Base-by-base conservation (phyloP, 2,797 vertebrate species). In the Channa striata region DNA sequence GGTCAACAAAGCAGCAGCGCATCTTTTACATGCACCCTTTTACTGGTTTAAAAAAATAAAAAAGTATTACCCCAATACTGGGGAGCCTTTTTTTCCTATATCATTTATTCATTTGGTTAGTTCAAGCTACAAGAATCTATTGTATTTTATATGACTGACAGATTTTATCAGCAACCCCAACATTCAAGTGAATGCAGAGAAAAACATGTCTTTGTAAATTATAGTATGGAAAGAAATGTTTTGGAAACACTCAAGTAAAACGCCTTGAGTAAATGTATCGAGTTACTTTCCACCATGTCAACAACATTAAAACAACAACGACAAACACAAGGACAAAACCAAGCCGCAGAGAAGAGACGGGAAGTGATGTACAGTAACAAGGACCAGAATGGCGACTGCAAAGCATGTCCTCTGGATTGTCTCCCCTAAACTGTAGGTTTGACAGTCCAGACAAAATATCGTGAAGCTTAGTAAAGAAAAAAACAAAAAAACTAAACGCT, bases 361-460 rank as follows among this genome's bases (percentile, higher is more conserved):
- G 36, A 66, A 66, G 68, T 34, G 43, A 49, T 74, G 74, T 30
- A 30, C 25, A 30, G 25, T 39, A 59, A 70, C 59, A 70, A 61
- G 46, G 16, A 49, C 64, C 36, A 58, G 2, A 63, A 71, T 57
- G 58, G 46, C 4, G 19, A 66, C 65, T 46, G 43, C 37, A 62
- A 16, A 65, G 63, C 70, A 64, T 50, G 60, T 78, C 52, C 49
- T 74, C 50, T 69, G 59, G 40, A 57, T 64, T 50, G n/a, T 73
- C 60, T 59, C 20, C 33, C 68, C 48, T 42, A 16, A 57, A 25
- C 40, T 61, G 50, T 48, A 74, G 59, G 42, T 69, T 69, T 78
- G 79, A 87, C 68, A 75, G 72, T 25, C 17, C 36, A 51, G 50
- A 72, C 50, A 68, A 40, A 60, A 71, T 23, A 52, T 20, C 49